Percentiles rank a stretch among this genome's conserved stretches.
Conservation (phyloP, 1,140 invertebrate species). For the Magallana ariakensis region DNA sequence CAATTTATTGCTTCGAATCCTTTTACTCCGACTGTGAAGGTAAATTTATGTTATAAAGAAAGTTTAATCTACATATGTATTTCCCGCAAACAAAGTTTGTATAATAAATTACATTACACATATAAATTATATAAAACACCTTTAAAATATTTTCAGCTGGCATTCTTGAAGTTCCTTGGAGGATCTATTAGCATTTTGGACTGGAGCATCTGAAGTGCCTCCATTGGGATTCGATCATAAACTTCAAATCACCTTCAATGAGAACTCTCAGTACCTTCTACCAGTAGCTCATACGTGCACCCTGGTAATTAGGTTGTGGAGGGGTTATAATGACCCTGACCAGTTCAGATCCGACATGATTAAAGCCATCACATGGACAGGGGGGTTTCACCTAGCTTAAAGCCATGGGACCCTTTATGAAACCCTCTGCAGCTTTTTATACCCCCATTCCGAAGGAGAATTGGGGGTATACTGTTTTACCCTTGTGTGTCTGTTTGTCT, state of each 20-base stretch:
- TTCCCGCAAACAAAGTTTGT: not conserved
- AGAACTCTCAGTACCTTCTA: not conserved
- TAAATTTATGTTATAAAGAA: not conserved
- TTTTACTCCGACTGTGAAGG: constrained; percentile 20
- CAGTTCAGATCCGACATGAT: constrained; percentile 10
- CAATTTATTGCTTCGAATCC: constrained; percentile 24
- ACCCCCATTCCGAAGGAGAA: too few relatives aligned
- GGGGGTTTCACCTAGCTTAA: constrained; percentile 34
- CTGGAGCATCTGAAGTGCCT: not conserved
- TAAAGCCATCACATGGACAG: constrained; percentile 9
- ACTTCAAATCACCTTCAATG: not conserved
- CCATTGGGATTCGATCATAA: constrained; percentile 19
- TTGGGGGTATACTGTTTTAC: too few relatives aligned
- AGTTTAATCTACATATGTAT: not conserved
- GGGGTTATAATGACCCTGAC: constrained; percentile 37
- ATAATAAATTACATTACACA: not conserved
- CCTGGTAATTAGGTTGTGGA: constrained; percentile 17
- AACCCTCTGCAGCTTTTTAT: not conserved
- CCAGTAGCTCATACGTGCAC: constrained; percentile 26
- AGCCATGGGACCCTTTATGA: not conserved
- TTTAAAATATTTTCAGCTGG: not conserved
- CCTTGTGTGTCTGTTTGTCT: too few relatives aligned
- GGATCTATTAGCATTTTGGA: constrained; percentile 19
- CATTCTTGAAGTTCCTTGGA: not conserved
- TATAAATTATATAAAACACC: not conserved